Base-by-base conservation (phyloP, 2,113 vertebrate genomes). In the Colaptes auratus region DNA sequence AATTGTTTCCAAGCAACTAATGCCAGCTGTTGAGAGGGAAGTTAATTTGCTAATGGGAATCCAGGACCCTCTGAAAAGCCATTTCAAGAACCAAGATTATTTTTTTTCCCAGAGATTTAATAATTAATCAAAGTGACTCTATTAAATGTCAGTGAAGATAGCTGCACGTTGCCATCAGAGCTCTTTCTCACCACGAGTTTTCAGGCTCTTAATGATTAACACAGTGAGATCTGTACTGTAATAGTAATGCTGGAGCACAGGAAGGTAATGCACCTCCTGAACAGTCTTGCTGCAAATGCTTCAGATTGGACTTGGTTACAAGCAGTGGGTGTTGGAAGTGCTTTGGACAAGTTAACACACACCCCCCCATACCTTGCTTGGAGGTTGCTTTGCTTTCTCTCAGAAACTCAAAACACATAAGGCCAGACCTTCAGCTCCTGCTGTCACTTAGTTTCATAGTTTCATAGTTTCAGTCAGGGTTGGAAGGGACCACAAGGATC, bases 71-170 rank as follows among this genome's bases (percentile, higher is more conserved):
- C 92, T 92, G 95, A 94, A 95, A 96, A 92, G 72, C 86, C 33
- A 36, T 94, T 95, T 94, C 86, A 91, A 92, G 61, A 80, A 92
- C 77, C 73, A 90, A 65, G 71, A 86, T 90, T 8, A 10, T 39
- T 92, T 52, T 52, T 23, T 48, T 17, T 48, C 16, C 46, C 87
- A 94, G 89, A 85, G 65, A 82, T 78, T 96, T 96, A 95, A 97
- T 95, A 94, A 96, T 96, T 96, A 93, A 95, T 96, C 90, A 94
- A 93, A 96, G 75, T 56, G 87, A 92, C 80, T 96, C 14, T 89
- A 85, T 89, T 94, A 89, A 96, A 95, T 93, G 91, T 92, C 82
- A 95, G 36, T 44, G 84, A 91, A 63, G 88, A 72, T 81, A 58
- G 52, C 82, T 1, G 4, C 73, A 72, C 6, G 1, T 90, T 94